A percentile compares a stretch with the other conserved stretches of the same genome.
Conservation (phyloP, 2,113 vertebrate genomes). For the Notiomystis cincta region DNA sequence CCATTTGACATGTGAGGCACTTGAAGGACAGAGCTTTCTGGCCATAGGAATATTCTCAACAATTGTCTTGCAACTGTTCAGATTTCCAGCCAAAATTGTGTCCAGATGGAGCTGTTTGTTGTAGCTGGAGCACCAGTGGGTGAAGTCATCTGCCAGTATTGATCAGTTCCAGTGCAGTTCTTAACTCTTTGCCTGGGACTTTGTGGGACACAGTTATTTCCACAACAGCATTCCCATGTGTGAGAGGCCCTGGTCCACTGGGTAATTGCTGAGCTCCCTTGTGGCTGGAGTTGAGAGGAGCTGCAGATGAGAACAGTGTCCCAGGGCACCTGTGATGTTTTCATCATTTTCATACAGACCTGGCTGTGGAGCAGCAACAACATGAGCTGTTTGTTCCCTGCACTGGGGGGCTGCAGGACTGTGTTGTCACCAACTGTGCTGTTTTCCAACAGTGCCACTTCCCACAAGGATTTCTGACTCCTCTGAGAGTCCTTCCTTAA, state of each 20-base stretch:
- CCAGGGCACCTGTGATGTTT: neutral
- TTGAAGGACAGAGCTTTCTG: neutral
- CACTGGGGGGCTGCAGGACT: neutral
- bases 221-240: accelerated
- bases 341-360: neutral
- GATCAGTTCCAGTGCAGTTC: neutral
- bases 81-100: neutral
- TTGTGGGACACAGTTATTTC: neutral
- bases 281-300: neutral
- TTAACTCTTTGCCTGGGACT: neutral
- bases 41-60: neutral
- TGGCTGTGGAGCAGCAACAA: neutral
- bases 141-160: neutral
- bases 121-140: neutral
- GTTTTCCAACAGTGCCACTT: neutral
- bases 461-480: neutral
- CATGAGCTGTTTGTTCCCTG: neutral
- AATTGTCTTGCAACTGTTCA: neutral
- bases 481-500: neutral
- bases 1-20: neutral
- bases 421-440: accelerated
- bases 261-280: neutral
- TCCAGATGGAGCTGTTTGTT: neutral
- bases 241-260: neutral
- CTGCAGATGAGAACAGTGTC: neutral